A percentile compares a stretch with the other conserved stretches of the same genome.
phyloP scores from a whole-genome alignment of 2,113 vertebrate genomes.

The Leptodactylus fuscus region DNA sequence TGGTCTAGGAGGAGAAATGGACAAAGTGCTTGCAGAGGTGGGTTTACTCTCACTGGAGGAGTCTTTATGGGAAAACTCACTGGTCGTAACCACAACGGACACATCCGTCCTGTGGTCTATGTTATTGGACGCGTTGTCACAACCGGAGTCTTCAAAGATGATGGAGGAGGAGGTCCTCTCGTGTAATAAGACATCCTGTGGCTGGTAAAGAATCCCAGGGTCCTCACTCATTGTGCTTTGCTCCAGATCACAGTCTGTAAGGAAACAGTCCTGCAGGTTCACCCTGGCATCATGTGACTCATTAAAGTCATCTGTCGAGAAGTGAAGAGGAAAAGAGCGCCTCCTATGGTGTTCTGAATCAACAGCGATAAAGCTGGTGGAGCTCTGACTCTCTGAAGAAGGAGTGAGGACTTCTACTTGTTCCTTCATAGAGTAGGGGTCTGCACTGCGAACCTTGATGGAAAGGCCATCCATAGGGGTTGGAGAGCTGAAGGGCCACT shows the following conservation, averaged over 20 bases:
- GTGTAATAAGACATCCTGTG: constrained; percentile 69
- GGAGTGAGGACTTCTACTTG: constrained; percentile 73
- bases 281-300: constrained; percentile 41
- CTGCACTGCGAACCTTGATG: constrained; percentile 85
- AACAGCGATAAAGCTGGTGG: constrained; percentile 71
- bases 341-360: constrained; percentile 73
- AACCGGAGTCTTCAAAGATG: constrained; percentile 96
- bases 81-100: constrained; percentile 51
- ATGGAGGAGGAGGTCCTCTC: constrained; percentile 96
- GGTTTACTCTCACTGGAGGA: constrained; percentile 65
- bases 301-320: constrained; percentile 65
- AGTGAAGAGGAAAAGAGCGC: constrained; percentile 70
- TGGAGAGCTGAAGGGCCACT: constrained; percentile 91
- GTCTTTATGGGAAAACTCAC: constrained; percentile 64
- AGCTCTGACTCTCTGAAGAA: constrained; percentile 60
- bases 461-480: constrained; percentile 89
- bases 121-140: constrained; percentile 79
- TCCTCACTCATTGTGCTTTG: constrained; percentile 74
- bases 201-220: constrained; percentile 78
- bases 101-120: constrained; percentile 65
- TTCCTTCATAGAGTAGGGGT: constrained; percentile 75
- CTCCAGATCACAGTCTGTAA: constrained; percentile 78
- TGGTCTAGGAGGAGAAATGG: constrained; percentile 83
- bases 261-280: constrained; percentile 80
- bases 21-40: constrained; percentile 69